Percentiles rank a stretch among this genome's conserved stretches.
Conservation (phyloP, 2,888 invertebrate species). For the Gymnosoma rotundatum region DNA sequence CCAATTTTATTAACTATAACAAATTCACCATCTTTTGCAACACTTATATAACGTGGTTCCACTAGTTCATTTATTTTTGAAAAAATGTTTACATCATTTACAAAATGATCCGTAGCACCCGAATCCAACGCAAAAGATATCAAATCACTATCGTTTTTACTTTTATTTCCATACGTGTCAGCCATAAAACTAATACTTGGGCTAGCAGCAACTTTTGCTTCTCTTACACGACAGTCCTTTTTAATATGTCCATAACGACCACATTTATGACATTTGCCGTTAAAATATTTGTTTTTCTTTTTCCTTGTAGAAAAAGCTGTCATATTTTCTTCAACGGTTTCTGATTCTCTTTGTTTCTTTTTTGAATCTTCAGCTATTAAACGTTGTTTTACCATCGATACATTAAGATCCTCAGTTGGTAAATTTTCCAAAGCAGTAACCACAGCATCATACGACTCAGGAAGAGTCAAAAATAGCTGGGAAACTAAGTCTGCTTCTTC, state of each 20-base stretch:
- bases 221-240: constrained; percentile 1
- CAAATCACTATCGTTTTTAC: background rate
- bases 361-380: background rate
- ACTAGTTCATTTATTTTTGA: constrained; percentile 15
- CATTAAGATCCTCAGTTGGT: background rate
- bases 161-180: background rate
- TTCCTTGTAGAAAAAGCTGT: background rate
- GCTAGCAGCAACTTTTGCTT: background rate
- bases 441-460: background rate
- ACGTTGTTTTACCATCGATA: background rate
- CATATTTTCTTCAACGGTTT: background rate
- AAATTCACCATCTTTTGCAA: constrained; percentile 25
- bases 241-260: background rate
- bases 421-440: background rate
- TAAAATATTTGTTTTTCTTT: constrained; percentile 2
- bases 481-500: background rate
- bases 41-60: constrained; percentile 12
- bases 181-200: constrained; percentile 22
- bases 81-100: background rate
- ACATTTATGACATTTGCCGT: constrained; percentile 5
- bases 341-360: background rate
- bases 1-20: background rate
- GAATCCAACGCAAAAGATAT: constrained; percentile 25
- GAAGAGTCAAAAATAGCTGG: constrained; percentile 16
- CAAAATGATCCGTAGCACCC: constrained; percentile 17